Conservation (phyloP, 2,113 vertebrate species). For the Oxygymnocypris stewartii region DNA sequence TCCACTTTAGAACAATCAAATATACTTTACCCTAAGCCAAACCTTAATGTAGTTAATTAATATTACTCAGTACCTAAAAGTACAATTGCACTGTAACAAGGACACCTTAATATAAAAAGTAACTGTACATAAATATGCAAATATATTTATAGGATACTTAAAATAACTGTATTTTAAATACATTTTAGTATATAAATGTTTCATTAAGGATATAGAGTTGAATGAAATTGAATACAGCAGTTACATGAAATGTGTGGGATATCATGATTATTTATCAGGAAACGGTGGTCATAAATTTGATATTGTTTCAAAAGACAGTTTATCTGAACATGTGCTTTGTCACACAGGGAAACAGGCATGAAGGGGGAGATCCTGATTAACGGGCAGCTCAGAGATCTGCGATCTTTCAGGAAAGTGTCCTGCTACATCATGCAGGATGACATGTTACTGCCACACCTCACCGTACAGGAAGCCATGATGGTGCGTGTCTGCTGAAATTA, state of each 20-base stretch:
- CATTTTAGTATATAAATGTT: not conserved
- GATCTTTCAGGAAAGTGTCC: conserved; percentile 86
- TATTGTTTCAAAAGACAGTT: not conserved
- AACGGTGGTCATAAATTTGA: not conserved
- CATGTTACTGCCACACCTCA: conserved; percentile 85
- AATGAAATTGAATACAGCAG: not conserved
- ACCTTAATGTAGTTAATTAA: too few species aligned
- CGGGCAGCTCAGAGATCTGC: conserved; percentile 79
- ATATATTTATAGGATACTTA: too few species aligned
- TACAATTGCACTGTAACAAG: too few species aligned
- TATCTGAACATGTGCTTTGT: conserved; percentile 9
- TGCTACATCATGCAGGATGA: conserved; percentile 92
- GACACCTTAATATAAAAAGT: too few species aligned
- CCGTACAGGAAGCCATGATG: conserved; percentile 90
- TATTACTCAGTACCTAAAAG: too few species aligned
- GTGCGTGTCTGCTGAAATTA: conserved; percentile 63
- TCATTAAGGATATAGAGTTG: not conserved
- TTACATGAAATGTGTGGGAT: not conserved
- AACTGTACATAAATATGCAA: too few species aligned
- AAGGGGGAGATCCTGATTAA: conserved; percentile 85
- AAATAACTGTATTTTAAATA: not conserved
- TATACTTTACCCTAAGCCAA: too few species aligned
- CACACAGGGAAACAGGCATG: conserved; percentile 83
- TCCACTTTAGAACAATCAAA: too few species aligned
- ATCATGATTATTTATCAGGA: not conserved